A percentile compares a stretch with the other conserved stretches of the same genome.
Conservation (phyloP, 2,113 vertebrate species). For the Phocoena phocoena region DNA sequence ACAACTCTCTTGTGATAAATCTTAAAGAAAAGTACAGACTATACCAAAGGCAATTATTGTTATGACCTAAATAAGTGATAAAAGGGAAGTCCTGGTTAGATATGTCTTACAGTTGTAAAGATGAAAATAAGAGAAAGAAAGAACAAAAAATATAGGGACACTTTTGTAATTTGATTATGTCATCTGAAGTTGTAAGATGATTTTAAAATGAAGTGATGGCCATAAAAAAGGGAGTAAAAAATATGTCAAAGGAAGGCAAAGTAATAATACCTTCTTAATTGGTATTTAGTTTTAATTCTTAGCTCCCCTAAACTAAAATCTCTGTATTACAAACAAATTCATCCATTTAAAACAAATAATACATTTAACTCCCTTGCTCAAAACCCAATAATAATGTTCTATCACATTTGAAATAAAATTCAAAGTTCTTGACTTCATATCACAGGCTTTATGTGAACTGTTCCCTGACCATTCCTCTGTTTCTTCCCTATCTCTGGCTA, state of each 20-base stretch:
- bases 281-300: not conserved
- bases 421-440: not conserved
- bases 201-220: not conserved
- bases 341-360: conserved; percentile 1
- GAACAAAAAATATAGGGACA: not conserved
- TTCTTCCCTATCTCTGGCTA: not conserved
- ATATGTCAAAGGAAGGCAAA: not conserved
- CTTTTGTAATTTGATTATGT: not conserved
- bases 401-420: not conserved
- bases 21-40: not conserved
- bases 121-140: not conserved
- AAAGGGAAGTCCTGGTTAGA: not conserved
- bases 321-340: not conserved
- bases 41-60: not conserved
- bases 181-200: not conserved
- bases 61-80: not conserved
- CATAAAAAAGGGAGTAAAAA: not conserved
- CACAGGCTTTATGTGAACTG: not conserved
- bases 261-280: not conserved
- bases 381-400: conserved; percentile 6
- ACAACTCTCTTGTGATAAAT: not conserved
- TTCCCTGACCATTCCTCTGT: not conserved
- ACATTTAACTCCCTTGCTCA: not conserved
- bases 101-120: not conserved
- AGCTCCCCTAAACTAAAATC: not conserved